Evolutionary conservation across 1,140 invertebrate species (phyloP).

Genomic region (Cecropterus lyciades): DNA sequence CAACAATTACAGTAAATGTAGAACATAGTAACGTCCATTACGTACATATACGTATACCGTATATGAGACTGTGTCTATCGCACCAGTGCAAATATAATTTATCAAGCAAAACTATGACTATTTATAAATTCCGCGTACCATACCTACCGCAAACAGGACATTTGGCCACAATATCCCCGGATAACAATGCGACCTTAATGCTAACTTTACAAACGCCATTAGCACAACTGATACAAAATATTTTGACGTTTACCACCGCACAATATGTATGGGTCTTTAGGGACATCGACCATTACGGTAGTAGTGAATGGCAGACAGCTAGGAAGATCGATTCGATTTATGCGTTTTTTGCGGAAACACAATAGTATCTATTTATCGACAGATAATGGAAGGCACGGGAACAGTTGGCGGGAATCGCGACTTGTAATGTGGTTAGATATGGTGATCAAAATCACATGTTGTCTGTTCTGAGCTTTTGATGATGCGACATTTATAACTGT

Average conservation of each 20-base stretch:
- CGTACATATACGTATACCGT: background rate
- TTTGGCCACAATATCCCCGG: conserved; percentile 67
- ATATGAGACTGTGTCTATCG: conserved; percentile 7
- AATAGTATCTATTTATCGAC: conserved; percentile 76
- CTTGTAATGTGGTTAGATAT: conserved; percentile 78
- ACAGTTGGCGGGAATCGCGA: conserved; percentile 74
- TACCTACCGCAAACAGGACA: conserved; percentile 53
- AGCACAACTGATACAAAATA: conserved; percentile 79
- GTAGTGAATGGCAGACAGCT: conserved; percentile 62
- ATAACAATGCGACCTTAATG: conserved; percentile 75
- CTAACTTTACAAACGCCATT: conserved; percentile 70
- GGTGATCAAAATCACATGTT: conserved; percentile 81
- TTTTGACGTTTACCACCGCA: conserved; percentile 74
- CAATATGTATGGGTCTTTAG: conserved; percentile 75
- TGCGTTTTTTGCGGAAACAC: conserved; percentile 73
- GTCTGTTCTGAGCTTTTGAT: conserved; percentile 44
- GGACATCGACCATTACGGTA: conserved; percentile 60
- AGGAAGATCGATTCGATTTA: conserved; percentile 79
- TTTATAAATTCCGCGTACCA: conserved; percentile 27
- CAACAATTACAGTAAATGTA: conserved; percentile 7
- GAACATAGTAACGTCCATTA: conserved; percentile 1
- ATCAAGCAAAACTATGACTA: conserved; percentile 24
- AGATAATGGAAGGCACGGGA: conserved; percentile 69
- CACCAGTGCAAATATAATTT: conserved; percentile 24
- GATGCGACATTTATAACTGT: conserved; percentile 4